These are phyloP conservation scores for Rousettus leschenaultii DNA, from an alignment of 2,113 vertebrate genomes.

Conservation along the genomic window DNA sequence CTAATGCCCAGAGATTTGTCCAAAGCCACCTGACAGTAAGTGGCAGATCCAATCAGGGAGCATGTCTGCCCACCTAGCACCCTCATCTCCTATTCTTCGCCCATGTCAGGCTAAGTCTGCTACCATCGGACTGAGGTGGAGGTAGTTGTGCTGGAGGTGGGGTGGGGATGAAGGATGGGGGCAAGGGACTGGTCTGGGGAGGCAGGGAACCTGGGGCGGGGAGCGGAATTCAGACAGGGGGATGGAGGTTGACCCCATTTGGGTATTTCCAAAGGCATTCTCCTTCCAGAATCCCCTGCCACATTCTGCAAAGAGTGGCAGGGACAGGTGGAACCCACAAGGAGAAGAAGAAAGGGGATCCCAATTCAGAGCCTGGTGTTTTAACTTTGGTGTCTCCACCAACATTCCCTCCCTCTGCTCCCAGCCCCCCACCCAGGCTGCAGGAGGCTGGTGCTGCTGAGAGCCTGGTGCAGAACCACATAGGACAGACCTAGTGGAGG, in stretches of 20 bases:
- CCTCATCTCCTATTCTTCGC: background rate
- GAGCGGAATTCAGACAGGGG: background rate
- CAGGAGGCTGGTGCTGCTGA: background rate
- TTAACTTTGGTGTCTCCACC: background rate
- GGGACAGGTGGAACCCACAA: slow-evolving; percentile 50
- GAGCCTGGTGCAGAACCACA: slow-evolving; percentile 3
- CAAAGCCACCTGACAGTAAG: background rate
- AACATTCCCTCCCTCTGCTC: background rate
- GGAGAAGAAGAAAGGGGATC: slow-evolving; percentile 25
- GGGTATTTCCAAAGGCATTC: background rate
- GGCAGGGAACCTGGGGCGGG: background rate
- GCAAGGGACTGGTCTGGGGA: background rate
- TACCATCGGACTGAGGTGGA: background rate
- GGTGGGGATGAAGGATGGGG: background rate
- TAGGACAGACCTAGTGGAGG: background rate
- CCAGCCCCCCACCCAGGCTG: background rate
- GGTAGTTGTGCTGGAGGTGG: background rate
- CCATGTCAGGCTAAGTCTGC: background rate
- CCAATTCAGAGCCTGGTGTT: background rate
- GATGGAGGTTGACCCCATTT: background rate
- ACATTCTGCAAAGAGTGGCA: slow-evolving; percentile 18
- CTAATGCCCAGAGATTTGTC: background rate
- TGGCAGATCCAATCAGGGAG: background rate
- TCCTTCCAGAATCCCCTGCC: background rate
- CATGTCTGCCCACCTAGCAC: rapidly evolving